Percentiles rank a stretch among this genome's conserved stretches.
Conservation (phyloP, 2,888 invertebrate species). For the Bombylius discolor region DNA sequence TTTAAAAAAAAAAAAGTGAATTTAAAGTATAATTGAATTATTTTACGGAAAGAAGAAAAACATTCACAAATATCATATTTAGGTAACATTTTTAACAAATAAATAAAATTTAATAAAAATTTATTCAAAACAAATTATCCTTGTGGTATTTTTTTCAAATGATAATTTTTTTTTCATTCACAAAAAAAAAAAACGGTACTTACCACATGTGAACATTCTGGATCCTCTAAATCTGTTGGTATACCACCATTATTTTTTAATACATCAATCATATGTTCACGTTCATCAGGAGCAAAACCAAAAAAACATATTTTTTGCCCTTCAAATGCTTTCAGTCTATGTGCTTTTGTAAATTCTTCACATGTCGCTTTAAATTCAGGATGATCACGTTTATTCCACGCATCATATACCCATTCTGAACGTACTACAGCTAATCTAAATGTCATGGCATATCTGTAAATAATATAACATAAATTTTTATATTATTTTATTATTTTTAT, state of each 20-base stretch:
- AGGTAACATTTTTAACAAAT: too few relatives aligned
- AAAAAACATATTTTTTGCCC: slow-evolving; percentile 77
- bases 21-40: too few relatives aligned
- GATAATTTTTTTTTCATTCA: too few relatives aligned
- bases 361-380: slow-evolving; percentile 55
- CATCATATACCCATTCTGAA: slow-evolving; percentile 73
- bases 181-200: too few relatives aligned
- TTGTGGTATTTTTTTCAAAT: too few relatives aligned
- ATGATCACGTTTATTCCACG: slow-evolving; percentile 72
- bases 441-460: slow-evolving; percentile 64
- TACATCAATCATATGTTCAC: slow-evolving; percentile 83
- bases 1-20: too few relatives aligned
- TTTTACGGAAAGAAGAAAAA: too few relatives aligned
- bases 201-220: slow-evolving; percentile 84
- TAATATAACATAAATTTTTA: not conserved
- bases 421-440: slow-evolving; percentile 81
- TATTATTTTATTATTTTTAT: too few relatives aligned
- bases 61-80: too few relatives aligned
- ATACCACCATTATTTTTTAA: slow-evolving; percentile 76
- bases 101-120: too few relatives aligned
- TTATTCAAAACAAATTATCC: too few relatives aligned
- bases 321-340: slow-evolving; percentile 76
- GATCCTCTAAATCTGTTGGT: slow-evolving; percentile 62
- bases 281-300: slow-evolving; percentile 82
- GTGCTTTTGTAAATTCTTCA: slow-evolving; percentile 52